A percentile compares a stretch with the other conserved stretches of the same genome.
Conservation (phyloP, 2,888 invertebrate genomes). For the Euplexia lucipara region DNA sequence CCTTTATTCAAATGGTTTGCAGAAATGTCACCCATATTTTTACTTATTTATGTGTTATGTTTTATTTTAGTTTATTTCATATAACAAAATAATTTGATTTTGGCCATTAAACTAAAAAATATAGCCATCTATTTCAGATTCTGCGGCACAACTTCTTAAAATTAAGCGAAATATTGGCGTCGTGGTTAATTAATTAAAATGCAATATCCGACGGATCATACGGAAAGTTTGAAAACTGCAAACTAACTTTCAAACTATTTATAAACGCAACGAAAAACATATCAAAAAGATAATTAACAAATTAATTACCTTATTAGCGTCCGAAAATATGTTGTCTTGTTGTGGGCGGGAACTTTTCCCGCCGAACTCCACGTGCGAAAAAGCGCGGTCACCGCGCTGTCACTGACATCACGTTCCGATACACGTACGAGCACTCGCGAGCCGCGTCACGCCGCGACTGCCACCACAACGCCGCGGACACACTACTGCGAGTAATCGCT, state of each 20-base stretch:
- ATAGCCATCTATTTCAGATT: background rate
- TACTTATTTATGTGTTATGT: too few species aligned
- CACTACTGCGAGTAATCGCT: constrained; percentile 79
- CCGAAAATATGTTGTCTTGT: constrained; percentile 90
- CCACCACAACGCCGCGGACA: constrained; percentile 66
- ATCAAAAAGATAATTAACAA: constrained; percentile 10
- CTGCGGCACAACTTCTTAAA: background rate
- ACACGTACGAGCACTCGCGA: constrained; percentile 78
- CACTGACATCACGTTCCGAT: constrained; percentile 78
- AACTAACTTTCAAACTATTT: constrained; percentile 35
- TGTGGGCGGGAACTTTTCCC: constrained; percentile 89
- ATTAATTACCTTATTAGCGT: constrained; percentile 89
- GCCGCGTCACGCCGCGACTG: constrained; percentile 78
- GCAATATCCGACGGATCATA: background rate
- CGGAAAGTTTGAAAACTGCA: constrained; percentile 49
- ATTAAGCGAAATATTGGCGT: background rate
- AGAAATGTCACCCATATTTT: too few species aligned
- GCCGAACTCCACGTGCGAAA: constrained; percentile 82
- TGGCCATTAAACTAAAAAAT: background rate
- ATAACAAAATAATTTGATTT: background rate
- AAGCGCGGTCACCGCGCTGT: constrained; percentile 87
- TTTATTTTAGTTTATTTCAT: too few species aligned
- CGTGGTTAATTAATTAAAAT: background rate
- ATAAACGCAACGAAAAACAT: constrained; percentile 2
- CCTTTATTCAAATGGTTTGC: too few species aligned